These are phyloP conservation scores for Oxyura jamaicensis DNA, from an alignment of 2,113 vertebrate genomes.

Conservation along the genomic window DNA sequence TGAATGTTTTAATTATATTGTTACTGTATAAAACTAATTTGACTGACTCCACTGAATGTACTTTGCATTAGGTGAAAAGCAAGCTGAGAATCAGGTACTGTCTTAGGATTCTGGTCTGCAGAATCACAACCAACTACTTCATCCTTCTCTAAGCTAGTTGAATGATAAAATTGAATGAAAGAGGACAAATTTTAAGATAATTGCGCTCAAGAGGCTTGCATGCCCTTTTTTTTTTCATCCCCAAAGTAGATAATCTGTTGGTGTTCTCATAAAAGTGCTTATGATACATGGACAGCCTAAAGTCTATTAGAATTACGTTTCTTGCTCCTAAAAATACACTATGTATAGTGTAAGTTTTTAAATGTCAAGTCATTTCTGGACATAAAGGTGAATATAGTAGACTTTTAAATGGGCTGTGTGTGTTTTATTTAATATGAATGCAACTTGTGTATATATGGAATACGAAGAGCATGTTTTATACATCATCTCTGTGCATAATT, in stretches of 20 bases:
- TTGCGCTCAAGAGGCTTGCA: constrained; percentile 44
- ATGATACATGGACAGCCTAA: neutral
- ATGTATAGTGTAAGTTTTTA: neutral
- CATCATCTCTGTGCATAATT: neutral
- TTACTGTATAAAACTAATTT: neutral
- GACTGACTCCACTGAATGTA: neutral
- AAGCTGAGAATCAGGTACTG: neutral
- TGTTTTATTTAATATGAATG: neutral
- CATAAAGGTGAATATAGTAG: neutral
- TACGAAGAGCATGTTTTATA: neutral
- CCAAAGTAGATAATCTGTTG: constrained; percentile 17
- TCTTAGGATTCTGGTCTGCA: neutral
- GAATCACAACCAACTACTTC: neutral
- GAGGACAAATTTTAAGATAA: constrained; percentile 55
- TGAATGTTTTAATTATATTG: neutral
- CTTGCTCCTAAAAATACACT: neutral
- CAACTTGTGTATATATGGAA: neutral
- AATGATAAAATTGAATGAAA: constrained; percentile 40
- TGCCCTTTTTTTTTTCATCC: neutral
- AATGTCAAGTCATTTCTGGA: neutral
- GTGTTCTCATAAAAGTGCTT: constrained; percentile 40
- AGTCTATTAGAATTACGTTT: neutral
- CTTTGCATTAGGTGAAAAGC: neutral
- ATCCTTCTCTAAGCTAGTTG: constrained; percentile 3
- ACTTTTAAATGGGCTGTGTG: neutral